These are phyloP conservation scores for Manis pentadactyla DNA, from an alignment of 2,797 vertebrate species.

Conservation along the genomic window DNA sequence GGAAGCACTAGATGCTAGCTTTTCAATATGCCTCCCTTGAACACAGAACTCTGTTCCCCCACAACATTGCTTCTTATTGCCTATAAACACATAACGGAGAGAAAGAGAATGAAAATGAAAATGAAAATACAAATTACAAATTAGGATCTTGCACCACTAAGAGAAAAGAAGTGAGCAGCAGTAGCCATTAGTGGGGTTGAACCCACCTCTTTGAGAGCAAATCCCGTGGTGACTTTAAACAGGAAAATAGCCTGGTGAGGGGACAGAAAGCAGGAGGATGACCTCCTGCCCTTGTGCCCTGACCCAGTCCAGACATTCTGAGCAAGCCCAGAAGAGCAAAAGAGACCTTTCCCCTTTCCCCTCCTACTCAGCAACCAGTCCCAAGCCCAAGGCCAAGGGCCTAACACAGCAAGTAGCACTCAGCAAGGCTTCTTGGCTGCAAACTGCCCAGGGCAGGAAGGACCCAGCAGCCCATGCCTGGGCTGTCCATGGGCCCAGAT, in stretches of 20 bases:
- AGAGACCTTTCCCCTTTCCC: neutral
- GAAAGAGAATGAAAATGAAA: neutral
- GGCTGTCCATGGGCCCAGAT: neutral
- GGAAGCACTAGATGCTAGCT: neutral
- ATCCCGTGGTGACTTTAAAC: neutral
- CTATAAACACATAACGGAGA: neutral
- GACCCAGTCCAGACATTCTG: neutral
- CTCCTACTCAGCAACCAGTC: neutral
- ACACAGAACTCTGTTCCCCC: neutral
- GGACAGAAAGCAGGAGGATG: neutral
- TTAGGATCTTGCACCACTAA: neutral
- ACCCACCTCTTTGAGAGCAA: neutral
- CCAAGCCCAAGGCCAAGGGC: constrained; percentile 41
- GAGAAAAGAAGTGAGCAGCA: neutral
- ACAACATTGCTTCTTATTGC: neutral
- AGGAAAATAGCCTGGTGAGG: neutral
- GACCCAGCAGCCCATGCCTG: neutral
- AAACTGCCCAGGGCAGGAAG: constrained; percentile 16
- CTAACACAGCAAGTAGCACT: neutral
- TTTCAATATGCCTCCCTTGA: neutral
- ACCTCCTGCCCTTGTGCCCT: neutral
- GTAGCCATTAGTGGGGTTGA: neutral
- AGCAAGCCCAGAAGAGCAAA: neutral
- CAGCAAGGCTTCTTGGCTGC: neutral
- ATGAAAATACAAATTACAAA: neutral